Conservation (phyloP, 2,888 invertebrate species). For the Diabrotica balteata region DNA sequence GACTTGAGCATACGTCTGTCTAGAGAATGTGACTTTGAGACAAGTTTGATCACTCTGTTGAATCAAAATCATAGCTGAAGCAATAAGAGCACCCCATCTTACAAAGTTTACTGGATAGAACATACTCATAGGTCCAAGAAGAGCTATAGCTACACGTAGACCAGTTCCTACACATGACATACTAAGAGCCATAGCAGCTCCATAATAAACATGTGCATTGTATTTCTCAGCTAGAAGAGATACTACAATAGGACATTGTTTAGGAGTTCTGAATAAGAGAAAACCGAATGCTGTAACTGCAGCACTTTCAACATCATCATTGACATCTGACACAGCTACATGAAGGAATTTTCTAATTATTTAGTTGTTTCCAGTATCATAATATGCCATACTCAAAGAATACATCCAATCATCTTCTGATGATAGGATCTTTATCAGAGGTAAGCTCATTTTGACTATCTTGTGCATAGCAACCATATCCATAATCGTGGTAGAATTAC, state of each 20-base stretch:
- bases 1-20: conserved; percentile 94
- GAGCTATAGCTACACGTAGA: conserved; percentile 92
- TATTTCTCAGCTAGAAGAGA: conserved; percentile 97
- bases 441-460: conserved; percentile 96
- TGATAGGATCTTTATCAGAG: conserved; percentile 92
- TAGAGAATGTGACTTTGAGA: conserved; percentile 93
- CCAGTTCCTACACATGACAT: conserved; percentile 99
- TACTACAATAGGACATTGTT: conserved; percentile 96
- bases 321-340: conserved; percentile 97
- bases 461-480: conserved; percentile 97
- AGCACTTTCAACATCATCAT: conserved; percentile 97
- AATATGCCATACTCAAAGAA: conserved; percentile 97
- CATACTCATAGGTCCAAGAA: conserved; percentile 97
- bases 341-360: conserved; percentile 94
- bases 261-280: conserved; percentile 93
- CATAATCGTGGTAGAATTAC: conserved; percentile 85
- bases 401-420: conserved; percentile 97
- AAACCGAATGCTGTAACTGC: conserved; percentile 99
- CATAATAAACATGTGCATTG: conserved; percentile 98
- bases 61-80: conserved; percentile 96
- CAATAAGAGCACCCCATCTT: conserved; percentile 95
- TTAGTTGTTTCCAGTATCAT: conserved; percentile 96
- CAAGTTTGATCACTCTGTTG: conserved; percentile 97
- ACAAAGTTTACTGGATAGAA: conserved; percentile 98
- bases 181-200: conserved; percentile 98